Evolutionary conservation across 2,113 vertebrate species (phyloP).

Genomic region (Hippocampus abdominalis): DNA sequence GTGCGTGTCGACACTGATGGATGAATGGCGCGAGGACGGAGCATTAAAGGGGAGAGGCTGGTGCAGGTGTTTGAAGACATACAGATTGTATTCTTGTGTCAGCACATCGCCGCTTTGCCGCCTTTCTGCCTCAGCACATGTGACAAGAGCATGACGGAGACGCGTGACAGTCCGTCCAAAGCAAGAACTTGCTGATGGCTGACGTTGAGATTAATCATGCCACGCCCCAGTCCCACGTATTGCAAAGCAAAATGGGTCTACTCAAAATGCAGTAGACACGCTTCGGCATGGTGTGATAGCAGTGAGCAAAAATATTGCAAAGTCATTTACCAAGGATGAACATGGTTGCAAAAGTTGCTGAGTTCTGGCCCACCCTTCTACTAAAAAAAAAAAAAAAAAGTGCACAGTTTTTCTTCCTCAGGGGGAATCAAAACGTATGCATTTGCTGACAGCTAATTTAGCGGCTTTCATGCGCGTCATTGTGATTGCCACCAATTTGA

Average conservation of each 20-base stretch:
- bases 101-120: conserved; percentile 22
- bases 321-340: not conserved
- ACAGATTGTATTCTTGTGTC: conserved; percentile 19
- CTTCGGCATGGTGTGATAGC: no score
- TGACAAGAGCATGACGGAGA: conserved; percentile 48
- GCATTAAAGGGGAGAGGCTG: not conserved
- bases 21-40: conserved; percentile 3
- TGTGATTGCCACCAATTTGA: conserved; percentile 2
- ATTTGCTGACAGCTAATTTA: conserved; percentile 10
- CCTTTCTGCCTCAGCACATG: conserved; percentile 46
- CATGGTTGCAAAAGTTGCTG: not conserved
- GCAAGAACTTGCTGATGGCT: conserved; percentile 36
- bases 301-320: no score
- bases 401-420: not conserved
- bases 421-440: not conserved
- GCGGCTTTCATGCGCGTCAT: conserved; percentile 4
- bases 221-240: no score
- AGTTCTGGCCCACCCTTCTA: not conserved
- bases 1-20: not conserved
- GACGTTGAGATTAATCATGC: not conserved
- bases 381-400: not conserved
- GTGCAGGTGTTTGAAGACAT: conserved; percentile 16
- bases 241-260: not conserved
- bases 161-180: conserved; percentile 40
- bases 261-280: no score